These are phyloP conservation scores for Poecilus cupreus DNA, from an alignment of 2,888 invertebrate genomes.

Conservation along the genomic window DNA sequence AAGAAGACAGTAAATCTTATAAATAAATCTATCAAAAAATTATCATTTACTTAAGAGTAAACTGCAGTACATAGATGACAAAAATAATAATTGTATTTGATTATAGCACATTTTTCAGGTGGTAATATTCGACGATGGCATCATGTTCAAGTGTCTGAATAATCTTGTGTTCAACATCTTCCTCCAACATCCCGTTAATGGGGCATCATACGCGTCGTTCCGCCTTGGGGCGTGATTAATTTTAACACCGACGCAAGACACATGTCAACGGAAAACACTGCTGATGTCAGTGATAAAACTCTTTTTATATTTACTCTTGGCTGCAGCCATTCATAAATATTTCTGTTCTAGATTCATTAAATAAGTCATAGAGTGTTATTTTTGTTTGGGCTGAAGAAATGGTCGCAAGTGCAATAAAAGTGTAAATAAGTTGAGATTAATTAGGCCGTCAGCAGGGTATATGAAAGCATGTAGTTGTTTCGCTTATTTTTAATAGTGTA, in stretches of 20 bases:
- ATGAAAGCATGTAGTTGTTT: constrained; percentile 43
- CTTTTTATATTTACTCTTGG: constrained; percentile 24
- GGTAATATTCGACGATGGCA: constrained; percentile 5
- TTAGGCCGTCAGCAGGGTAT: constrained; percentile 40
- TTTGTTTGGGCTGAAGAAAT: neutral
- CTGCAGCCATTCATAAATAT: neutral
- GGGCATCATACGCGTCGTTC: constrained; percentile 39
- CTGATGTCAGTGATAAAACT: constrained; percentile 1
- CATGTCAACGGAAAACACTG: constrained; percentile 26
- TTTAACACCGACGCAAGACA: constrained; percentile 41
- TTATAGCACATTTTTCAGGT: too few species aligned
- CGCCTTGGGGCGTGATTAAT: constrained; percentile 52
- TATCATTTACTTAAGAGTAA: too few species aligned
- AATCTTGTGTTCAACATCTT: neutral
- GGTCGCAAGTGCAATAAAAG: neutral
- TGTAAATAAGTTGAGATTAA: constrained; percentile 21
- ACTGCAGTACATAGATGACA: too few species aligned
- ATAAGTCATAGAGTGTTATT: neutral
- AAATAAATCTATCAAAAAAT: too few species aligned
- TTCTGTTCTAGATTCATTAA: neutral
- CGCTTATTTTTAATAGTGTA: constrained; percentile 14
- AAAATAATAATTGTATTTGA: too few species aligned
- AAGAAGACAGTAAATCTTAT: too few species aligned
- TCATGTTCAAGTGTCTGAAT: neutral
- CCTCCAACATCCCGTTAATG: constrained; percentile 39